A percentile compares a stretch with the other conserved stretches of the same genome.
Evolutionary conservation across 2,113 vertebrate species (phyloP).

Genomic region (Myodes glareolus): DNA sequence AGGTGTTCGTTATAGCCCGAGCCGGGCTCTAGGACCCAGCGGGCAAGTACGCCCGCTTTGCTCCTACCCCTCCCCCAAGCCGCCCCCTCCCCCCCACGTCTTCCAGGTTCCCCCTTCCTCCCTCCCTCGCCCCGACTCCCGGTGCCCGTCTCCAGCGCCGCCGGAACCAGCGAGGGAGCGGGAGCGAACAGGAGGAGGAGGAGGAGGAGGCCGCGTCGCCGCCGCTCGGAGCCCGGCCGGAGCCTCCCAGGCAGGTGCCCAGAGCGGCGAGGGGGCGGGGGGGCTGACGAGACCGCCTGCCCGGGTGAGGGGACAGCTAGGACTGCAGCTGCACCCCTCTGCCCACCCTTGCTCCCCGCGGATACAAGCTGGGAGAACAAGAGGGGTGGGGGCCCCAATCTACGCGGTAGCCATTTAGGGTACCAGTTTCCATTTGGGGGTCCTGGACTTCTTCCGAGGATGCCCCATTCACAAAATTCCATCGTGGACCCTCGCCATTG

Average conservation of each 20-base stretch:
- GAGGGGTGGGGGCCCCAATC: slow-evolving; percentile 52
- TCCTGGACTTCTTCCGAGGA: slow-evolving; percentile 55
- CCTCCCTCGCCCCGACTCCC: slow-evolving; percentile 74
- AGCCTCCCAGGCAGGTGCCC: slow-evolving; percentile 82
- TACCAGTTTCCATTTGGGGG: slow-evolving; percentile 67
- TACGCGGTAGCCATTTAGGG: slow-evolving; percentile 74
- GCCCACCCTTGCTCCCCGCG: not conserved
- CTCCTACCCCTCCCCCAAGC: slow-evolving; percentile 71
- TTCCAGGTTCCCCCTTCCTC: slow-evolving; percentile 68
- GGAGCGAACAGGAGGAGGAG: slow-evolving; percentile 73
- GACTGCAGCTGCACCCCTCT: slow-evolving; percentile 33
- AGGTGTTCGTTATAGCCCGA: not conserved
- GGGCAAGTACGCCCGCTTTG: slow-evolving; percentile 51
- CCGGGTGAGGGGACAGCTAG: slow-evolving; percentile 48
- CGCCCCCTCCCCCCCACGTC: slow-evolving; percentile 70
- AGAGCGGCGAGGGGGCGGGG: slow-evolving; percentile 72
- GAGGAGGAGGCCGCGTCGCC: slow-evolving; percentile 81
- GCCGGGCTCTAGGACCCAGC: slow-evolving; percentile 80
- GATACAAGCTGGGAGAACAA: slow-evolving; percentile 1
- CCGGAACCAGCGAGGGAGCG: slow-evolving; percentile 75
- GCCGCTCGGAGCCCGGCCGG: slow-evolving; percentile 82
- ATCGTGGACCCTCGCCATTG: slow-evolving; percentile 71
- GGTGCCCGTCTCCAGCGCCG: slow-evolving; percentile 77
- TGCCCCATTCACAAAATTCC: slow-evolving; percentile 79
- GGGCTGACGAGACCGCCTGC: slow-evolving; percentile 44